These are phyloP conservation scores for Heliconius hortense DNA, from an alignment of 2,888 invertebrate genomes.

Conservation along the genomic window DNA sequence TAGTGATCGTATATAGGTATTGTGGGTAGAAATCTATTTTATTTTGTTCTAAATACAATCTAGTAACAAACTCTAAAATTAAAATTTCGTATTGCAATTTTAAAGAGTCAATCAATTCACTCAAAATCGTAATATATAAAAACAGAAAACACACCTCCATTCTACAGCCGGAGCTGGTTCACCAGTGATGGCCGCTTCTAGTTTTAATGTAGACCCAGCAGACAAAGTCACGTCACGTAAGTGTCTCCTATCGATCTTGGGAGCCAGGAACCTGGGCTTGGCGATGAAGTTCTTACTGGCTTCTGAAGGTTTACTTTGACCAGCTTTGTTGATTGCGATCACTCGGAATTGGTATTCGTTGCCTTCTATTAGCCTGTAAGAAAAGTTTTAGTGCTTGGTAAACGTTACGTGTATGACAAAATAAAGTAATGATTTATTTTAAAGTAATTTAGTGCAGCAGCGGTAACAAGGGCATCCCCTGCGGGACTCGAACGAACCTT, in stretches of 20 bases:
- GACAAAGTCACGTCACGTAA: constrained; percentile 94
- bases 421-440: too few relatives aligned
- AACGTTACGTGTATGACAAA: too few relatives aligned
- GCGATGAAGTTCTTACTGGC: constrained; percentile 92
- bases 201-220: constrained; percentile 95
- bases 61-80: too few relatives aligned
- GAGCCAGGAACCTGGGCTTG: constrained; percentile 94
- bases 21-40: too few relatives aligned
- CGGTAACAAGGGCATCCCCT: too few relatives aligned
- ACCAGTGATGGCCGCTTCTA: constrained; percentile 96
- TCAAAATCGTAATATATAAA: not conserved
- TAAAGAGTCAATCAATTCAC: too few relatives aligned
- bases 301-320: constrained; percentile 95
- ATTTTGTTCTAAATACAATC: too few relatives aligned
- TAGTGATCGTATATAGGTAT: too few relatives aligned
- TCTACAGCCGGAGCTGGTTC: constrained; percentile 97
- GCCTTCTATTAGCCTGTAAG: constrained; percentile 89
- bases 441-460: too few relatives aligned
- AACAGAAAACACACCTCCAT: constrained; percentile 83
- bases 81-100: too few relatives aligned
- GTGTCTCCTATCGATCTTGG: constrained; percentile 96
- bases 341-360: constrained; percentile 98
- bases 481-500: too few relatives aligned
- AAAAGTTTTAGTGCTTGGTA: too few relatives aligned
- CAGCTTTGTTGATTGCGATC: constrained; percentile 96